Conservation (phyloP, 2,888 invertebrate genomes). For the Tenthredo mesomela region DNA sequence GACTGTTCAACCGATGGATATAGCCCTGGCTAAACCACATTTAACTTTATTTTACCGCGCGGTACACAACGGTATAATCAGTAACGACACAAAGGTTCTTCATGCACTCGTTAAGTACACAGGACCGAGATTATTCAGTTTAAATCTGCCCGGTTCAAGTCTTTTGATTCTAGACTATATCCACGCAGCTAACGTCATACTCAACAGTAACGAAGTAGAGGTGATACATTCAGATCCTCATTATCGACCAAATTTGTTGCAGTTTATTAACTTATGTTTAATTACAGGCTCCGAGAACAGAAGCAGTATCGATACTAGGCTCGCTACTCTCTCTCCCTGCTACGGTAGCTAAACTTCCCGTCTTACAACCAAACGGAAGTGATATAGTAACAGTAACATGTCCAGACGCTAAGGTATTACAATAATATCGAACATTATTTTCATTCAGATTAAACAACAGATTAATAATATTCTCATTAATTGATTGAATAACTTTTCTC, state of each 20-base stretch:
- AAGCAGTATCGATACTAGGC: conserved; percentile 94
- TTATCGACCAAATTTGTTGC: background rate
- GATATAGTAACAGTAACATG: conserved; percentile 81
- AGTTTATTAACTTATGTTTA: conserved; percentile 46
- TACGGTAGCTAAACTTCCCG: conserved; percentile 83
- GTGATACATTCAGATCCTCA: conserved; percentile 56
- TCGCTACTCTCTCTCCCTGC: conserved; percentile 91
- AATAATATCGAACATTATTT: conserved; percentile 4
- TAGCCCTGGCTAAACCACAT: conserved; percentile 78
- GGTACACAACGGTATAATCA: conserved; percentile 85
- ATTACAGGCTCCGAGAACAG: conserved; percentile 89
- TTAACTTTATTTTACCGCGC: conserved; percentile 93
- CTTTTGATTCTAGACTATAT: conserved; percentile 93
- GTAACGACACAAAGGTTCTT: conserved; percentile 77
- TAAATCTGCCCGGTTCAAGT: conserved; percentile 93
- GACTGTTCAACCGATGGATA: conserved; percentile 90
- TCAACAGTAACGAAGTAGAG: conserved; percentile 89
- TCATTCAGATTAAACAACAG: background rate
- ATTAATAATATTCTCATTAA: background rate
- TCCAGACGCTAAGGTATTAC: conserved; percentile 87
- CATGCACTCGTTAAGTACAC: conserved; percentile 79
- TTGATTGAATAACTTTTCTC: background rate
- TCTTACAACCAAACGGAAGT: conserved; percentile 84
- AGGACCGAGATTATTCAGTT: conserved; percentile 91
- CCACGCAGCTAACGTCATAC: conserved; percentile 92